Conservation (phyloP, 2,888 invertebrate genomes). For the Gasteruption jaculator region DNA sequence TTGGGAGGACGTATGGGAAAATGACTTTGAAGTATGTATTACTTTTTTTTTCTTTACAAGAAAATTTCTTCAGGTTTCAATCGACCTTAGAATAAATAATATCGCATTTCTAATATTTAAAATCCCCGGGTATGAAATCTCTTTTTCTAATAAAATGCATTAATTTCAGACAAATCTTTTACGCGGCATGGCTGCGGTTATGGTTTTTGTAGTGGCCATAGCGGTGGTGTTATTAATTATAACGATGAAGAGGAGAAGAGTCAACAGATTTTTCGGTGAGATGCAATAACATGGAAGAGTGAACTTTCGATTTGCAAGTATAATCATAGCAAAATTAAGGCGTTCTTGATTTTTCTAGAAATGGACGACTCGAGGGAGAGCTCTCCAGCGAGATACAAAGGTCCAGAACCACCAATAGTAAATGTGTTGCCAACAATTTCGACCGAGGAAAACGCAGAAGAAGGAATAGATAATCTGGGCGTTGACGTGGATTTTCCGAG, state of each 20-base stretch:
- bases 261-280: slow-evolving; percentile 42
- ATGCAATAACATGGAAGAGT: slow-evolving; percentile 8
- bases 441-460: slow-evolving; percentile 19
- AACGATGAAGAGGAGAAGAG: slow-evolving; percentile 31
- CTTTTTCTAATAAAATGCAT: too few relatives aligned
- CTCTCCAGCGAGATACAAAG: slow-evolving; percentile 40
- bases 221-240: slow-evolving; percentile 39
- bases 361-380: slow-evolving; percentile 45
- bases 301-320: too few relatives aligned
- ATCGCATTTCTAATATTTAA: too few relatives aligned
- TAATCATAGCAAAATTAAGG: too few relatives aligned
- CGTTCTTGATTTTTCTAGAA: slow-evolving; percentile 36
- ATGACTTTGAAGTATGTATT: slow-evolving; percentile 46
- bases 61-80: neutral
- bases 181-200: slow-evolving; percentile 39
- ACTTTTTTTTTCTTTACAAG: too few relatives aligned
- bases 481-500: slow-evolving; percentile 62
- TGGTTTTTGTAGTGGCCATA: slow-evolving; percentile 39
- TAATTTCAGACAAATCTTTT: slow-evolving; percentile 40
- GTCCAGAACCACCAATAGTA: slow-evolving; percentile 15
- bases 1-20: slow-evolving; percentile 47
- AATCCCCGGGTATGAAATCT: too few relatives aligned
- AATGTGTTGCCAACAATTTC: slow-evolving; percentile 22
- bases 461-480: slow-evolving; percentile 57
- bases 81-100: too few relatives aligned